Evolutionary conservation across 1,140 invertebrate species (phyloP), one percentile per base, ranked within the genome.

Genomic region (Drosophila ironensis): DNA sequence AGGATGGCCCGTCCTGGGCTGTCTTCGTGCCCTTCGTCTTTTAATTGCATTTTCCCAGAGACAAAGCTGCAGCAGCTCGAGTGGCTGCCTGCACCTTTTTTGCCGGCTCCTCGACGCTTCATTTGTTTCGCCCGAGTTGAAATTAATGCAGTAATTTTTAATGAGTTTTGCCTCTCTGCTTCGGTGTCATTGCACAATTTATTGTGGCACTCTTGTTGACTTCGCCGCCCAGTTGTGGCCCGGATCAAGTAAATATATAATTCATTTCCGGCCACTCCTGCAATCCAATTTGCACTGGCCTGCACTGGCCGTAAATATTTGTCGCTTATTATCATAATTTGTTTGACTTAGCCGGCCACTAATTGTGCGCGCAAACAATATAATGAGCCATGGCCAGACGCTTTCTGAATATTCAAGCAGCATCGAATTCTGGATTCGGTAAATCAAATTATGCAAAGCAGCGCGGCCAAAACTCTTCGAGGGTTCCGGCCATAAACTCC

Each of bases 131-230:
- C 66, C 64, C 60, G 37, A 75, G 80, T 86, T 71, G 80, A 74
- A 84, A 84, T 84, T 84, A 84, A 84, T 86, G 70, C 80, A 84
- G 80, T 84, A 84, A 84, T 86, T 84, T 84, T 74, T 86, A 84
- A 84, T 86, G 80, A 86, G 80, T 74, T 84, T n/a, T 80, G 64
- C 66, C 51, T 59, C 56, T 67, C 60, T 64, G 47, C 74, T 48
- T 57, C 30, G 56, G 24, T 28, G 51, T 63, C 42, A 30, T 24
- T 54, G 51, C 52, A 81, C 20, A 57, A 77, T 84, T 77, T 80
- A 80, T 74, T 86, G 60, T 86, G 86, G 77, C 53, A 72, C 60
- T 9, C 57, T 56, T 70, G 41, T 52, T 54, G 28, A 24, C 56
- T 35, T 46, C 11, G 8, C n/a, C 8, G 4, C 19, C 27, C 8